Base-by-base conservation (phyloP, 2,113 vertebrate species). In the Corythaixoides concolor region DNA sequence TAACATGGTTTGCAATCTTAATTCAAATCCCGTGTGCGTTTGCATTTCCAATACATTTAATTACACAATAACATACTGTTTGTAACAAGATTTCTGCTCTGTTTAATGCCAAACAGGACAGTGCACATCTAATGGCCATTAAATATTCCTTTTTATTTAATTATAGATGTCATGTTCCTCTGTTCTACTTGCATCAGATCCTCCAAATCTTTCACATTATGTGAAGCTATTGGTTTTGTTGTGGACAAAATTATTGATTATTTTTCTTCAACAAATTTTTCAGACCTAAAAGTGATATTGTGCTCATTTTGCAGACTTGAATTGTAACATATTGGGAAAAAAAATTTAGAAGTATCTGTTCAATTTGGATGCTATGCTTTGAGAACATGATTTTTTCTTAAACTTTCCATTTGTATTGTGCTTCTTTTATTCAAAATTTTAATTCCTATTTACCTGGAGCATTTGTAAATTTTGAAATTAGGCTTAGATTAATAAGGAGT, bases 31-130 rank as follows among this genome's bases (percentile, higher is more conserved):
- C 83, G 53, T 26, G 32, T 58, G 86, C 41, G 53, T 87, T 87
- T 82, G 24, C 39, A 37, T 94, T 95, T 96, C 73, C 52, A 90
- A 90, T 78, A 63, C 90, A 81, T 93, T 95, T 95, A 92, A 94
- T 97, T 97, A 91, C 53, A 73, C 53, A 87, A 9, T 87, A 85
- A 50, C 67, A 33, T 89, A 45, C 19, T 87, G 72, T 84, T 90
- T 72, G n/a, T 92, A 95, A 85, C 45, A 84, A 92, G 88, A 87
- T 75, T 56, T 96, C 83, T 89, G 68, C 56, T 84, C 92, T 84
- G 45, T 79, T 94, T 95, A 85, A 93, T 89, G 76, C 56, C 77
- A 94, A 92, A 72, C 80, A 91, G 89, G 83, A 53, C 35, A 17
- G 52, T 43, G 66, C 16, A 19, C 49, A 43, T 80, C 50, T 80